These are phyloP conservation scores for Caenorhabditis parvicauda DNA, from an alignment of 2,888 invertebrate species.

Conservation along the genomic window DNA sequence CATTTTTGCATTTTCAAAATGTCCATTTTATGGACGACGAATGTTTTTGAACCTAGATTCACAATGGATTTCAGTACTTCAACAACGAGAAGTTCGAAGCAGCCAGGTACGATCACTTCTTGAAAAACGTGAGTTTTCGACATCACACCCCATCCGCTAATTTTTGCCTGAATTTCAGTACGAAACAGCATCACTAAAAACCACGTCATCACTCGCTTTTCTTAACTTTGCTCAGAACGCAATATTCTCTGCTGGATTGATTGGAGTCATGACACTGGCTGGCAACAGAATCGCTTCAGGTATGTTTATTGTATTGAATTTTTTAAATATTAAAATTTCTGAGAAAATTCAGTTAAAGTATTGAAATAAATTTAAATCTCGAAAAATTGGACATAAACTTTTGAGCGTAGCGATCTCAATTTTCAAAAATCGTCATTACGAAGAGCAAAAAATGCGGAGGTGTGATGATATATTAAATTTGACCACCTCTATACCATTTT, in stretches of 20 bases:
- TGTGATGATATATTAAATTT: no score
- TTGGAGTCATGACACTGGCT: conserved; percentile 88
- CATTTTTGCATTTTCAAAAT: neutral
- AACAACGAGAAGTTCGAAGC: conserved; percentile 95
- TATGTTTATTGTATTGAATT: no score
- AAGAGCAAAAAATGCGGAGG: no score
- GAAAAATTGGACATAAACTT: no score
- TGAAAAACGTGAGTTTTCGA: conserved; percentile 75
- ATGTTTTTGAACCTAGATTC: neutral
- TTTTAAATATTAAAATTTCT: no score
- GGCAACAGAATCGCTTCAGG: conserved; percentile 76
- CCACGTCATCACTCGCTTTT: conserved; percentile 84
- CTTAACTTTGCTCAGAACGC: conserved; percentile 96
- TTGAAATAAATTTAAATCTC: no score
- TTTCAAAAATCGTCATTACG: no score
- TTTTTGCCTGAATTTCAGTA: no score
- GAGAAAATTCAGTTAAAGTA: no score
- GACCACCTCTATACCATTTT: no score
- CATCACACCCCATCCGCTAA: no score
- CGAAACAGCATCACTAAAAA: conserved; percentile 65
- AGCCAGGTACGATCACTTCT: conserved; percentile 79
- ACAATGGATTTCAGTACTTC: conserved; percentile 79
- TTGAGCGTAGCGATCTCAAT: no score
- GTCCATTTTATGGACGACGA: neutral
- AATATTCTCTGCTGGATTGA: conserved; percentile 88